Percentiles rank a stretch among this genome's conserved stretches.
These are phyloP conservation scores for Cepphus grylle DNA, from an alignment of 2,113 vertebrate species.

Conservation along the genomic window DNA sequence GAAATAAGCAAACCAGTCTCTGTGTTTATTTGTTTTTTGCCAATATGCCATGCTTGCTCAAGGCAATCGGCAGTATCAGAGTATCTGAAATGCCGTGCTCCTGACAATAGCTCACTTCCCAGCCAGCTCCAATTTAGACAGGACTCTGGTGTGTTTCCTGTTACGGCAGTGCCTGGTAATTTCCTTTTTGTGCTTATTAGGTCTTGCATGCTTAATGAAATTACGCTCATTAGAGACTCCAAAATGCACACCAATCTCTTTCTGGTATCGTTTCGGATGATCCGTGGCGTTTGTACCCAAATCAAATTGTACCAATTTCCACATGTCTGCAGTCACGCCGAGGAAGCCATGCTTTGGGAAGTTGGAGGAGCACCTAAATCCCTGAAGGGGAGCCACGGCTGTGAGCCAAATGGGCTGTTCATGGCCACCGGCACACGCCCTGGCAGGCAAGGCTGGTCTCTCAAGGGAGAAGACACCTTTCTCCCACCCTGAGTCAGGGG, in stretches of 20 bases:
- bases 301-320: neutral
- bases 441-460: neutral
- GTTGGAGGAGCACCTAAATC: neutral
- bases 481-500: neutral
- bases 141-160: conserved; percentile 39
- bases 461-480: neutral
- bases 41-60: neutral
- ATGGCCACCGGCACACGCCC: no score
- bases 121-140: conserved; percentile 38
- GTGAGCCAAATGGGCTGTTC: neutral
- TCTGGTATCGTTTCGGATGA: neutral
- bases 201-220: conserved; percentile 29
- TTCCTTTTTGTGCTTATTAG: conserved; percentile 44
- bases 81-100: neutral
- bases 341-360: neutral
- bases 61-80: neutral
- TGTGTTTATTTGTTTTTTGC: neutral
- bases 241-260: neutral
- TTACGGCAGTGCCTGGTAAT: conserved; percentile 12
- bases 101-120: conserved; percentile 55
- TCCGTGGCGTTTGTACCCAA: neutral
- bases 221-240: neutral
- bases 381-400: accelerated
- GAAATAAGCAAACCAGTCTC: neutral
- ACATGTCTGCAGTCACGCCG: neutral